A percentile compares a stretch with the other conserved stretches of the same genome.
Conservation (phyloP, 2,113 vertebrate species). For the Pterophyllum scalare region DNA sequence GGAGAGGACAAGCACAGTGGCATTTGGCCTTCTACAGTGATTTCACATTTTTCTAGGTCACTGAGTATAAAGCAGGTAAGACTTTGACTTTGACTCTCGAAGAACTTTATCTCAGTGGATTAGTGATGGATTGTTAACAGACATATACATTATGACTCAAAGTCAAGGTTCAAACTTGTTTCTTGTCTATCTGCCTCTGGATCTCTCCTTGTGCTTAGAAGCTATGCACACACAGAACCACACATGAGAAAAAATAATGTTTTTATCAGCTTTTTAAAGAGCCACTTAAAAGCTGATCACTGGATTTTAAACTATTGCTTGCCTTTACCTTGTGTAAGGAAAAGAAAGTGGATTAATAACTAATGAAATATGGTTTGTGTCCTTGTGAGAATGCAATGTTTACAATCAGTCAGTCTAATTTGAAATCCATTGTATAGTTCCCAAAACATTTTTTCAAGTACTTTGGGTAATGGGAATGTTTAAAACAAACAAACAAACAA, state of each 20-base stretch:
- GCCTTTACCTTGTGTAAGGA: not conserved
- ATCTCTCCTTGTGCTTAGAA: not conserved
- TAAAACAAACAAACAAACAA: not conserved
- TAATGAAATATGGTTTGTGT: not conserved
- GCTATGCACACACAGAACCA: not conserved
- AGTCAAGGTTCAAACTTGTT: constrained; percentile 35
- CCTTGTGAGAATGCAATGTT: not conserved
- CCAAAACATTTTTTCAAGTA: too few species aligned
- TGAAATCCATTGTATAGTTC: not conserved
- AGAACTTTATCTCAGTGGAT: constrained; percentile 65
- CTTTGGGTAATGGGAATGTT: not conserved
- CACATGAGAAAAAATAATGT: not conserved
- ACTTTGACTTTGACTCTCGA: constrained; percentile 69
- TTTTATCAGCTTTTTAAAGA: not conserved
- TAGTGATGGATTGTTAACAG: constrained; percentile 57
- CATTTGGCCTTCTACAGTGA: not conserved
- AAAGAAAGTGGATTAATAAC: not conserved
- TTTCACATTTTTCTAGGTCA: constrained; percentile 34
- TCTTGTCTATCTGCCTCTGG: constrained; percentile 1
- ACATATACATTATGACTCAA: constrained; percentile 41
- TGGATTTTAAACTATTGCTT: not conserved
- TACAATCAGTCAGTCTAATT: not conserved
- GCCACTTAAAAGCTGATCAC: not conserved
- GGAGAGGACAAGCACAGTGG: not conserved
- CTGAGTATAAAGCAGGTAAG: constrained; percentile 56